Percentiles rank a stretch among this genome's conserved stretches.
Evolutionary conservation across 2,888 invertebrate species (phyloP).

Genomic region (Nemotelus pantherinus): DNA sequence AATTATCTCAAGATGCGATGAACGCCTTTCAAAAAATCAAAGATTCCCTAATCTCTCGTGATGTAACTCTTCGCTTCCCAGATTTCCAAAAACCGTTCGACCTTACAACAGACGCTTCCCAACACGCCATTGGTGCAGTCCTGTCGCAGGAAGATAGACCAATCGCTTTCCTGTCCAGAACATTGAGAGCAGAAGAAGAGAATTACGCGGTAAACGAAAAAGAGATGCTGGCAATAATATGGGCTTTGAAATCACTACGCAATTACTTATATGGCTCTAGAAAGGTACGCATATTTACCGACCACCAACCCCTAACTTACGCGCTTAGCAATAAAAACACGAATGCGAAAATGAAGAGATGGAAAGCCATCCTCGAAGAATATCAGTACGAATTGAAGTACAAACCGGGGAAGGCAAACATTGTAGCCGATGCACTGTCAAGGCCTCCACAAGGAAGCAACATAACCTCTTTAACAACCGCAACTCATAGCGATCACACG

Average conservation of each 20-base stretch:
- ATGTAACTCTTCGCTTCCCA: too few species aligned
- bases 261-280: constrained; percentile 8
- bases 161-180: constrained; percentile 1
- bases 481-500: too few species aligned
- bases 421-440: background rate
- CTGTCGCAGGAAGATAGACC: background rate
- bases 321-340: constrained; percentile 8
- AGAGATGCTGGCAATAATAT: constrained; percentile 6
- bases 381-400: background rate
- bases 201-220: constrained; percentile 3
- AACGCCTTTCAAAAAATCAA: background rate
- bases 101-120: background rate
- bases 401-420: constrained; percentile 6
- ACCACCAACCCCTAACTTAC: constrained; percentile 5
- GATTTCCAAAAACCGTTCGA: too few species aligned
- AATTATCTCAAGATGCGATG: too few species aligned
- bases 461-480: too few species aligned
- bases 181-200: background rate
- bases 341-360: background rate
- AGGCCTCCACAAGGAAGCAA: background rate
- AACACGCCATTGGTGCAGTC: background rate
- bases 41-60: background rate
- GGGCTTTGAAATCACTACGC: background rate
- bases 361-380: background rate
- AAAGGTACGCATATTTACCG: constrained; percentile 1